Percentiles rank a stretch among this genome's conserved stretches.
These are phyloP conservation scores for Maconellicoccus hirsutus DNA, from an alignment of 1,140 invertebrate species.

Conservation along the genomic window DNA sequence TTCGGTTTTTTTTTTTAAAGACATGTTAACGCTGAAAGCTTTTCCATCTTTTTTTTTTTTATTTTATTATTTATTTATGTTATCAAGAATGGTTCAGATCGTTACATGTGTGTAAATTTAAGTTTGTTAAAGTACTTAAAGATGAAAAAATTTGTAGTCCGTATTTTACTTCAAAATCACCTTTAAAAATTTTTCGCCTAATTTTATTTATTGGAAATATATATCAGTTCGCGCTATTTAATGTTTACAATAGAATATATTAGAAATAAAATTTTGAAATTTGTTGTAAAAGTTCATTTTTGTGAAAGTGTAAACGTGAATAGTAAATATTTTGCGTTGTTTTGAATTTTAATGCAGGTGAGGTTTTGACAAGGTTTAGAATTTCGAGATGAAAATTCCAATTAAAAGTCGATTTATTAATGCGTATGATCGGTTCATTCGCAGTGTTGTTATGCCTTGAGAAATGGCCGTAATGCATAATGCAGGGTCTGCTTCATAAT, in stretches of 20 bases:
- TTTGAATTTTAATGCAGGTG: not conserved
- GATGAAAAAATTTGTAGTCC: constrained; percentile 9
- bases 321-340: not conserved
- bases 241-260: constrained; percentile 18
- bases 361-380: too few relatives aligned
- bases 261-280: constrained; percentile 23
- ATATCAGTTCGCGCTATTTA: constrained; percentile 16
- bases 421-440: too few relatives aligned
- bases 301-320: constrained; percentile 1
- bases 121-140: not conserved
- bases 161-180: not conserved
- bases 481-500: too few relatives aligned
- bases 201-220: constrained; percentile 14
- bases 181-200: constrained; percentile 13
- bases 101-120: constrained; percentile 9
- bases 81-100: constrained; percentile 10
- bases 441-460: too few relatives aligned
- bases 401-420: too few relatives aligned
- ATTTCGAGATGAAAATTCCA: too few relatives aligned
- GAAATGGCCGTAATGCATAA: too few relatives aligned
- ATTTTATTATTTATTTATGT: constrained; percentile 17
- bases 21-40: not conserved
- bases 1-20: not conserved
- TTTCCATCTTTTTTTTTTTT: constrained; percentile 8
- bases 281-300: constrained; percentile 10